A percentile compares a stretch with the other conserved stretches of the same genome.
Evolutionary conservation across 2,113 vertebrate species (phyloP).

Genomic region (Hyaena hyaena): DNA sequence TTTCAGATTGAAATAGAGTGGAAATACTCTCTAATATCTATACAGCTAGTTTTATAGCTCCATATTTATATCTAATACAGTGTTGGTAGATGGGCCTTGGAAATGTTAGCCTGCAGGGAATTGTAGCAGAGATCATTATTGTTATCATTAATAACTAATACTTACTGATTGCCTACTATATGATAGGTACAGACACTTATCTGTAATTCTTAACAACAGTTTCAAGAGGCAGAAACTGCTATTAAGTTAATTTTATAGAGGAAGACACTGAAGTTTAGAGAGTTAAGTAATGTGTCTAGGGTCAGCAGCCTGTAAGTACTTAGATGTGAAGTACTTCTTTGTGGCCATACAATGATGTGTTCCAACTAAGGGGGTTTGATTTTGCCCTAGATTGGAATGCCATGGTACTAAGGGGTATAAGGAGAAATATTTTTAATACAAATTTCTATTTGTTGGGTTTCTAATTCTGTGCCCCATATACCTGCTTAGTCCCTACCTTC

Average conservation of each 20-base stretch:
- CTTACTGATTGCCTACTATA: background rate
- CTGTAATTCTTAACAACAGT: background rate
- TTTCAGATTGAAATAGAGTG: conserved; percentile 2
- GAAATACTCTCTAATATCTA: conserved; percentile 1
- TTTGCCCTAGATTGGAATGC: background rate
- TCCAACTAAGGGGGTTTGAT: background rate
- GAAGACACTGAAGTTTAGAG: background rate
- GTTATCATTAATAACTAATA: background rate
- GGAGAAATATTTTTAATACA: conserved; percentile 10
- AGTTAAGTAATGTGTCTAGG: background rate
- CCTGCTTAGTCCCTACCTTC: background rate
- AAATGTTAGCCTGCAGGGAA: background rate
- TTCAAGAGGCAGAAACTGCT: background rate
- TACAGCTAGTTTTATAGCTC: background rate
- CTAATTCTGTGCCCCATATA: background rate
- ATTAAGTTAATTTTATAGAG: background rate
- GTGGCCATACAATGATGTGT: background rate
- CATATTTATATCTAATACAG: background rate
- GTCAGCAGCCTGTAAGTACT: background rate
- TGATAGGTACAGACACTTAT: background rate
- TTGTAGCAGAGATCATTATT: background rate
- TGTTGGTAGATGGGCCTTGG: background rate
- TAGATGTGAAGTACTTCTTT: background rate
- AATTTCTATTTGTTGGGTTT: background rate
- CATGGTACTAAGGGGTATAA: background rate